phyloP scores from a whole-genome alignment of 2,113 vertebrate genomes.

The Percopsis transmontana region DNA sequence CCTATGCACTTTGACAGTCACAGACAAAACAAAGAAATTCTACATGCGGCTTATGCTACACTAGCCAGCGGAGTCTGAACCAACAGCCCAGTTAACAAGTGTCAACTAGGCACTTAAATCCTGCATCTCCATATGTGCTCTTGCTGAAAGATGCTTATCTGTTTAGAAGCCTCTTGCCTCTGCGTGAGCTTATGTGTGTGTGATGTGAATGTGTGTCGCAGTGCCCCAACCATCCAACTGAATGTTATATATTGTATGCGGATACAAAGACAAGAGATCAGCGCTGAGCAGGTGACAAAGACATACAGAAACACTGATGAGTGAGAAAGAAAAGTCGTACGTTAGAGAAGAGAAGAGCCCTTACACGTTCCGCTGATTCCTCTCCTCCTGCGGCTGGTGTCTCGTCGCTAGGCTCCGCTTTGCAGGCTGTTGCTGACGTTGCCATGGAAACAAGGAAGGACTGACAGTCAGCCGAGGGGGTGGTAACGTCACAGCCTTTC shows the following conservation, averaged over 20 bases:
- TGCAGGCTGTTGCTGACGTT: constrained; percentile 78
- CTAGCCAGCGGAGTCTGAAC: too few species aligned
- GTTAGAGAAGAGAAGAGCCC: constrained; percentile 34
- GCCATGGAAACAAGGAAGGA: constrained; percentile 82
- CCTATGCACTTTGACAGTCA: too few species aligned
- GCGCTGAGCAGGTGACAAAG: neutral
- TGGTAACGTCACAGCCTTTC: constrained; percentile 75
- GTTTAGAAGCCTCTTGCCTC: constrained; percentile 59
- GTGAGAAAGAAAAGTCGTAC: neutral
- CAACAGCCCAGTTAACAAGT: too few species aligned
- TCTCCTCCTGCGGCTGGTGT: constrained; percentile 62
- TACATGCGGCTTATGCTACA: too few species aligned
- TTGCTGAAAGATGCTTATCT: too few species aligned
- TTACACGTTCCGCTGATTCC: constrained; percentile 80
- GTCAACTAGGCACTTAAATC: too few species aligned
- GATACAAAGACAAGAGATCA: neutral
- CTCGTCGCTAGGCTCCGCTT: constrained; percentile 73
- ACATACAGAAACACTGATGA: neutral
- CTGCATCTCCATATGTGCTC: too few species aligned
- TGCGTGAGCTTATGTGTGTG: constrained; percentile 26
- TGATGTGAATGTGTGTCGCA: constrained; percentile 11
- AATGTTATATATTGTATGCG: too few species aligned
- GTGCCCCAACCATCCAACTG: constrained; percentile 46
- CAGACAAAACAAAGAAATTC: too few species aligned
- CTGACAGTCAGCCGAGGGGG: constrained; percentile 72